phyloP scores from a whole-genome alignment of 2,888 invertebrate species.

The Mythimna albipuncta region DNA sequence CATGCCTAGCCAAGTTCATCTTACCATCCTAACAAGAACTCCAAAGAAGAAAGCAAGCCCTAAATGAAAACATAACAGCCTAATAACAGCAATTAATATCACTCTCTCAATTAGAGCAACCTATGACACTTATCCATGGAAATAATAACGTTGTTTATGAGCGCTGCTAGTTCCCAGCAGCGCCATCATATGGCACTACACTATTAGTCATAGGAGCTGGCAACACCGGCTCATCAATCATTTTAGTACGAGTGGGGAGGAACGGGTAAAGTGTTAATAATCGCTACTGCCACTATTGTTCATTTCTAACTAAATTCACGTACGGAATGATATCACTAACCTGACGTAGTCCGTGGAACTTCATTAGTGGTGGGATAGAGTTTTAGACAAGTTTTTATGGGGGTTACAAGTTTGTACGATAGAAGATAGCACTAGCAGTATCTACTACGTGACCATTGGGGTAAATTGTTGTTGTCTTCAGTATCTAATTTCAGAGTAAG shows the following conservation, averaged over 20 bases:
- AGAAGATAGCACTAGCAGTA: neutral
- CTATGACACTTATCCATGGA: conserved; percentile 62
- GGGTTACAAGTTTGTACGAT: neutral
- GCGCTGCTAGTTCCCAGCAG: conserved; percentile 69
- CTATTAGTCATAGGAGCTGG: conserved; percentile 83
- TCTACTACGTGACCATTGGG: neutral
- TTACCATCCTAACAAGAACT: neutral
- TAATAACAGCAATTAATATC: conserved; percentile 49
- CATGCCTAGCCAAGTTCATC: neutral
- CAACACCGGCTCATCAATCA: conserved; percentile 83
- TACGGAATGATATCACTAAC: conserved; percentile 58
- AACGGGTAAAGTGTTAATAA: conserved; percentile 87
- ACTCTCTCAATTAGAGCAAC: conserved; percentile 57
- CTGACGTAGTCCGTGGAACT: conserved; percentile 25
- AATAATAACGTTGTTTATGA: conserved; percentile 63
- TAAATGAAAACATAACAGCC: conserved; percentile 38
- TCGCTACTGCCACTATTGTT: conserved; percentile 83
- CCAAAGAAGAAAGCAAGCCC: conserved; percentile 13
- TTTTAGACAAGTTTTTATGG: conserved; percentile 8
- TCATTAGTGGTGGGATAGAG: conserved; percentile 21
- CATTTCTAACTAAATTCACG: conserved; percentile 74
- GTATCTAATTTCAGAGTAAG: neutral
- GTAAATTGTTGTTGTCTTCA: neutral
- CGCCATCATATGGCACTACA: conserved; percentile 84
- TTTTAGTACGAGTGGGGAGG: conserved; percentile 67